Conservation (phyloP, 2,113 vertebrate genomes). For the Cryptoleucopteryx plumbea region DNA sequence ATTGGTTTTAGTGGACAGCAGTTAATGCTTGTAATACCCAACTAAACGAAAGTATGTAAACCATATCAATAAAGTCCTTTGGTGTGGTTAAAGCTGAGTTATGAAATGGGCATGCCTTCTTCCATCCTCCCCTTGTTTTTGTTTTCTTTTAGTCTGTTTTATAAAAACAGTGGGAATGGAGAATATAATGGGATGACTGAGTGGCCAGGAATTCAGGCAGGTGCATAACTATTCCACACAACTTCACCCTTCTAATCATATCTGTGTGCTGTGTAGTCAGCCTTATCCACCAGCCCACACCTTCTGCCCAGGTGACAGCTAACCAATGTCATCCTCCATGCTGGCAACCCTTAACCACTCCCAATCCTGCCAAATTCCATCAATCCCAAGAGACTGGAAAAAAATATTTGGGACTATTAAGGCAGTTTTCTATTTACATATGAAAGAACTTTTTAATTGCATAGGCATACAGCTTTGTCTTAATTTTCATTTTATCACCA, state of each 20-base stretch:
- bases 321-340: not conserved
- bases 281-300: not conserved
- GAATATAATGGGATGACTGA: not conserved
- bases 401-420: not conserved
- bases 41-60: not conserved
- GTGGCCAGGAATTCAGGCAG: constrained; percentile 3
- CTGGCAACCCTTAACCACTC: not conserved
- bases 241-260: not conserved
- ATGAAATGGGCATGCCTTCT: not conserved
- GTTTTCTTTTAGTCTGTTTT: not conserved
- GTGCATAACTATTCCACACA: not conserved
- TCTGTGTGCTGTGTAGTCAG: not conserved
- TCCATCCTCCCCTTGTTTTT: not conserved
- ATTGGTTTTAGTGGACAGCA: not conserved
- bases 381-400: not conserved
- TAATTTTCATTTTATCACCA: not conserved
- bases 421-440: not conserved
- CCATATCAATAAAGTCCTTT: not conserved
- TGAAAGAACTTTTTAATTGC: not conserved
- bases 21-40: not conserved
- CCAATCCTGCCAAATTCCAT: not conserved
- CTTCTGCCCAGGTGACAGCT: not conserved
- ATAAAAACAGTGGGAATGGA: not conserved
- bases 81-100: not conserved
- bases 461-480: not conserved